These are phyloP conservation scores for Anolis sagrei DNA, from an alignment of 2,113 vertebrate genomes.

Conservation along the genomic window DNA sequence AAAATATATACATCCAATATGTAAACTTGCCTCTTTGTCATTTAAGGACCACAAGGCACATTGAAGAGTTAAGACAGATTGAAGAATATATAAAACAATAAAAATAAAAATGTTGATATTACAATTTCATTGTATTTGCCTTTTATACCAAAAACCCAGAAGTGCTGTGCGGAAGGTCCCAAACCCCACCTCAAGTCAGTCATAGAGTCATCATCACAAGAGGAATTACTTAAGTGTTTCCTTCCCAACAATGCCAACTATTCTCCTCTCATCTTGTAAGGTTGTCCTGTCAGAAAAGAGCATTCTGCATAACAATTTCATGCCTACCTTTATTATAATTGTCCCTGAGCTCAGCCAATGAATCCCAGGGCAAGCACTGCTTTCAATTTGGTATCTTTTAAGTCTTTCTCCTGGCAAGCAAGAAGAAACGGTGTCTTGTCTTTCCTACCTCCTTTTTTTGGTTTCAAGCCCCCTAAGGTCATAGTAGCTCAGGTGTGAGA, in stretches of 20 bases:
- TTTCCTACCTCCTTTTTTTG: not conserved
- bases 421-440: not conserved
- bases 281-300: not conserved
- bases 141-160: not conserved
- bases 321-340: not conserved
- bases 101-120: not conserved
- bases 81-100: not conserved
- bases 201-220: not conserved
- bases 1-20: not conserved
- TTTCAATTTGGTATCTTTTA: not conserved
- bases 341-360: not conserved
- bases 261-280: not conserved
- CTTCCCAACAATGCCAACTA: not conserved
- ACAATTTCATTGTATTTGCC: not conserved
- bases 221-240: not conserved
- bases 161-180: not conserved
- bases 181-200: not conserved
- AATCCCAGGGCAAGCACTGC: no score
- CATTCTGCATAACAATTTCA: not conserved
- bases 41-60: conserved; percentile 7
- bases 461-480: not conserved
- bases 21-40: not conserved
- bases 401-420: not conserved
- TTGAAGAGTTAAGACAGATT: not conserved
- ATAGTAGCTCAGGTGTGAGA: no score